These are phyloP conservation scores for Whitmania pigra DNA, from an alignment of 1,140 invertebrate species.

Conservation along the genomic window DNA sequence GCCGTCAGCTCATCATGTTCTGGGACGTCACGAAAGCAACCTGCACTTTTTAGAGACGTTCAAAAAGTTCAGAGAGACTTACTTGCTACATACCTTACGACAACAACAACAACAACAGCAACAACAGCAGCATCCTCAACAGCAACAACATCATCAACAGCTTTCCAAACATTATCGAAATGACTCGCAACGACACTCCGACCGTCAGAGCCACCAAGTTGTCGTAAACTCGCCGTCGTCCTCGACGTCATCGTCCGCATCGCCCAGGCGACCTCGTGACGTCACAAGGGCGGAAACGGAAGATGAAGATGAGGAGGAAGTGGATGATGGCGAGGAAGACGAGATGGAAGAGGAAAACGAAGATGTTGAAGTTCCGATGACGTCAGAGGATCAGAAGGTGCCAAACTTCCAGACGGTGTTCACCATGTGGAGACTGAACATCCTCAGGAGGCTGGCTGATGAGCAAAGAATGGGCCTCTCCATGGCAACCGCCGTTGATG, in stretches of 20 bases:
- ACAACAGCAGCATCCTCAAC: not conserved
- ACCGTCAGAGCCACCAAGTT: not conserved
- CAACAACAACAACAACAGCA: slow-evolving; percentile 1
- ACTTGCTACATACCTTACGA: not conserved
- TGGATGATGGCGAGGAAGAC: not conserved
- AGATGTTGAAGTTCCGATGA: slow-evolving; percentile 24
- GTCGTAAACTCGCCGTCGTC: not conserved
- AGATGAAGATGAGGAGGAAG: slow-evolving; percentile 28
- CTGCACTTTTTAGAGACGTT: slow-evolving; percentile 3
- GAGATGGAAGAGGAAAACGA: slow-evolving; percentile 28
- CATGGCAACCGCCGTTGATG: not conserved
- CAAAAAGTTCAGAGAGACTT: not conserved
- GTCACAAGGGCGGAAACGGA: not conserved
- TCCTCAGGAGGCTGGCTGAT: not conserved
- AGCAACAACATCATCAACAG: slow-evolving; percentile 3
- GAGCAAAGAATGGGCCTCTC: not conserved
- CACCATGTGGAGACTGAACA: not conserved
- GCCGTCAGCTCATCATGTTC: too few species aligned
- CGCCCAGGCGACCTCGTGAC: not conserved
- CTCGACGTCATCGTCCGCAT: slow-evolving; percentile 17
- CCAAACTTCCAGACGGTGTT: not conserved
- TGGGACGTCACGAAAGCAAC: not conserved
- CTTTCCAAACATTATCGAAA: not conserved
- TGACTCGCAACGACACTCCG: not conserved
- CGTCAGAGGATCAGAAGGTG: not conserved